Percentiles rank a stretch among this genome's conserved stretches.
phyloP scores from a whole-genome alignment of 2,113 vertebrate genomes.

The Sciurus niger region DNA sequence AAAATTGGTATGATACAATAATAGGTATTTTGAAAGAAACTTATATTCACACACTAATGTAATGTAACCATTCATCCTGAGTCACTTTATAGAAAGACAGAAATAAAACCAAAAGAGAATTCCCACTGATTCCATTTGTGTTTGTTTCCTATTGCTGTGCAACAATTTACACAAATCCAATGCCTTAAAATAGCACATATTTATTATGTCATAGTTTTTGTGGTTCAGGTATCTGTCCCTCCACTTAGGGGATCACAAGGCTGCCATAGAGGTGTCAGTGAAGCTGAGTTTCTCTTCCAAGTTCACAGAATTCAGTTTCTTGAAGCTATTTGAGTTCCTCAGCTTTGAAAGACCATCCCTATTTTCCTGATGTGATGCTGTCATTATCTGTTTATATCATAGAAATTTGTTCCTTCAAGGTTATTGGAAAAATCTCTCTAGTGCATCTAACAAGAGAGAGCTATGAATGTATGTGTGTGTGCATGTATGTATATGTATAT shows the following conservation, averaged over 20 bases:
- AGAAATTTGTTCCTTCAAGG: background rate
- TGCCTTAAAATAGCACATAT: slow-evolving; percentile 30
- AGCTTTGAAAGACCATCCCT: slow-evolving; percentile 23
- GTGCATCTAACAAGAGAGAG: background rate
- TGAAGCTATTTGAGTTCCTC: background rate
- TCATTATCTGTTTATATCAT: background rate
- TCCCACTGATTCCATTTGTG: background rate
- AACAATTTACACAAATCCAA: slow-evolving; percentile 35
- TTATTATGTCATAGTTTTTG: background rate
- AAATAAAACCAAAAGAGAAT: slow-evolving; percentile 41
- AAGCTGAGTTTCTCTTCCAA: background rate
- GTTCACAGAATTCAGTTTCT: background rate
- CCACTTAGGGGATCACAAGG: background rate
- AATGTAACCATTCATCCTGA: background rate
- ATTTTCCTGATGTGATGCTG: slow-evolving; percentile 11
- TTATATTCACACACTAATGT: background rate
- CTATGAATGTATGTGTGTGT: no score
- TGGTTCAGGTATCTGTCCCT: background rate
- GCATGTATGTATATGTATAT: no score
- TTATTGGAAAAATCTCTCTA: slow-evolving; percentile 24
- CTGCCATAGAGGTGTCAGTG: background rate
- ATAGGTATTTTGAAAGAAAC: slow-evolving; percentile 33
- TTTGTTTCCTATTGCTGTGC: slow-evolving; percentile 4
- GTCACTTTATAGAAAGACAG: background rate
- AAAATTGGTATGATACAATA: background rate